Percentiles rank a stretch among this genome's conserved stretches.
Evolutionary conservation across 1,140 invertebrate species (phyloP).

Genomic region (Trissolcus basalis): DNA sequence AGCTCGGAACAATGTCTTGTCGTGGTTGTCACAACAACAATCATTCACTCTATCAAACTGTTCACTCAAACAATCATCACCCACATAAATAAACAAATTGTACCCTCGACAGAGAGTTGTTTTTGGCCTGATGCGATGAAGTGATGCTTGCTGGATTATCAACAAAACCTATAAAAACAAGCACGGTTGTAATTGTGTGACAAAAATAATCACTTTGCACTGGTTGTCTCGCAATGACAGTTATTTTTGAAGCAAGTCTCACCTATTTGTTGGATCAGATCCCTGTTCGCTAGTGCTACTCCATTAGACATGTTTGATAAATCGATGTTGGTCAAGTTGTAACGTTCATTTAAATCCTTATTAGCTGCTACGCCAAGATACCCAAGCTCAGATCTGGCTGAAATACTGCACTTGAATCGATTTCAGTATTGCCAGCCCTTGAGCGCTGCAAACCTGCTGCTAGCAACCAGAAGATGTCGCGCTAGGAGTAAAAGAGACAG

Average conservation of each 20-base stretch:
- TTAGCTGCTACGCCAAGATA: slow-evolving; percentile 10
- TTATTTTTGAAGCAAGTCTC: background rate
- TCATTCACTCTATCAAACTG: too few species aligned
- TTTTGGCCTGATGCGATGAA: slow-evolving; percentile 22
- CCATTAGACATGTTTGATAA: slow-evolving; percentile 62
- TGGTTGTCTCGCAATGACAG: background rate
- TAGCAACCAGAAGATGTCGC: background rate
- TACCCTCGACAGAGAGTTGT: background rate
- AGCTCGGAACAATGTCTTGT: too few species aligned
- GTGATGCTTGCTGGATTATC: slow-evolving; percentile 21
- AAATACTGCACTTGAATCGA: slow-evolving; percentile 56
- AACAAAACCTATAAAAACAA: slow-evolving; percentile 30
- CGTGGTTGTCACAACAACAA: too few species aligned
- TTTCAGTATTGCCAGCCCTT: slow-evolving; percentile 41
- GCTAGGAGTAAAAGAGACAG: background rate
- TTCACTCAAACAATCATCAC: background rate
- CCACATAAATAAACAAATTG: background rate
- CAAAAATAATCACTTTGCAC: slow-evolving; percentile 7
- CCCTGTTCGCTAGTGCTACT: slow-evolving; percentile 32
- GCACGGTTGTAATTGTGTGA: slow-evolving; percentile 19
- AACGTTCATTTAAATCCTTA: slow-evolving; percentile 16
- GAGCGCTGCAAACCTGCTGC: background rate
- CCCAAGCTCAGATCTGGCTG: slow-evolving; percentile 31
- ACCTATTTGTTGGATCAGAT: slow-evolving; percentile 45
- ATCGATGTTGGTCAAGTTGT: background rate